Evolutionary conservation across 2,888 invertebrate genomes (phyloP).

Genomic region (Brenthis daphne): DNA sequence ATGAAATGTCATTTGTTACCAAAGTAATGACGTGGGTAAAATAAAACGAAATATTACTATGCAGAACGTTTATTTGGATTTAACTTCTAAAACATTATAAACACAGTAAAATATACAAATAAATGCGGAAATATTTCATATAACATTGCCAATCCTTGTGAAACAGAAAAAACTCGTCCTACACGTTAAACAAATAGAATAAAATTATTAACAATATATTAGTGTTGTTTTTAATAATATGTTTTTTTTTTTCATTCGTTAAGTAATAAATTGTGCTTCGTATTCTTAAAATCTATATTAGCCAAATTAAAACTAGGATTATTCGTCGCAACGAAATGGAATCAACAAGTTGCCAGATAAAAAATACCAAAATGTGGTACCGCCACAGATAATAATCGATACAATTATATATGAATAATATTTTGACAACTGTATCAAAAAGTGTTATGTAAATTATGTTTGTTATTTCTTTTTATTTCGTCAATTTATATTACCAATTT

Average conservation of each 20-base stretch:
- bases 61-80: constrained; percentile 81
- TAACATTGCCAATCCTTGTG: constrained; percentile 64
- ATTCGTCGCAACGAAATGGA: constrained; percentile 46
- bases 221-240: constrained; percentile 62
- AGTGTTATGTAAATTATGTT: not conserved
- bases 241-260: constrained; percentile 46
- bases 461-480: no score
- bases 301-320: constrained; percentile 60
- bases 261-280: constrained; percentile 76
- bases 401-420: constrained; percentile 7
- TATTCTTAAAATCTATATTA: constrained; percentile 75
- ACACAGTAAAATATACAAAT: constrained; percentile 79
- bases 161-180: constrained; percentile 60
- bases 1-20: not conserved
- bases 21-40: constrained; percentile 16
- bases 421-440: not conserved
- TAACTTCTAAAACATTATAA: constrained; percentile 78
- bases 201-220: constrained; percentile 81
- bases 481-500: no score
- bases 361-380: constrained; percentile 34
- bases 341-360: constrained; percentile 55
- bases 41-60: constrained; percentile 60
- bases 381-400: constrained; percentile 28
- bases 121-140: constrained; percentile 70
- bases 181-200: constrained; percentile 68